A percentile compares a stretch with the other conserved stretches of the same genome.
Conservation (phyloP, 2,888 invertebrate genomes). For the Hartigia nigra region DNA sequence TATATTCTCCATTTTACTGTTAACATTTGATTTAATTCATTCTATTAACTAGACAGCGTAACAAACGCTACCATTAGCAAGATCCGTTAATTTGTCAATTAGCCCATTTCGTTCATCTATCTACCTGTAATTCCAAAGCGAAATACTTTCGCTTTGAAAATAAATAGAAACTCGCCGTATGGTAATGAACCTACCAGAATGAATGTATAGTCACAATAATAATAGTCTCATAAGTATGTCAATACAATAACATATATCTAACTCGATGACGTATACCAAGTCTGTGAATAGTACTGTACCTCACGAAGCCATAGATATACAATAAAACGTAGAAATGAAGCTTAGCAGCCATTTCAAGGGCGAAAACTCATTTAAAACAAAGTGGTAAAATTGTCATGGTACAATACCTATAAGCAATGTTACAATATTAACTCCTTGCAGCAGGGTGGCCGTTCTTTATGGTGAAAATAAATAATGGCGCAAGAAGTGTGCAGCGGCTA, state of each 20-base stretch:
- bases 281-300: neutral
- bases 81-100: neutral
- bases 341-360: neutral
- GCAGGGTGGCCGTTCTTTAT: slow-evolving; percentile 13
- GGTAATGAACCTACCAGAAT: neutral
- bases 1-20: neutral
- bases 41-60: neutral
- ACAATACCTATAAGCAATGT: neutral
- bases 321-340: neutral
- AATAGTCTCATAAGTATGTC: neutral
- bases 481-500: neutral
- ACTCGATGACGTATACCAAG: neutral
- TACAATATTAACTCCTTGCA: neutral
- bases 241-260: neutral
- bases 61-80: neutral
- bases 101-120: neutral
- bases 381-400: neutral
- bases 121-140: neutral
- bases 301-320: neutral
- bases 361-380: neutral
- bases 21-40: neutral
- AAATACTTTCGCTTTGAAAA: neutral
- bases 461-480: slow-evolving; percentile 7
- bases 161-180: neutral
- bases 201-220: neutral